These are phyloP conservation scores for Leistus spinibarbis DNA, from an alignment of 2,888 invertebrate genomes.

Conservation along the genomic window DNA sequence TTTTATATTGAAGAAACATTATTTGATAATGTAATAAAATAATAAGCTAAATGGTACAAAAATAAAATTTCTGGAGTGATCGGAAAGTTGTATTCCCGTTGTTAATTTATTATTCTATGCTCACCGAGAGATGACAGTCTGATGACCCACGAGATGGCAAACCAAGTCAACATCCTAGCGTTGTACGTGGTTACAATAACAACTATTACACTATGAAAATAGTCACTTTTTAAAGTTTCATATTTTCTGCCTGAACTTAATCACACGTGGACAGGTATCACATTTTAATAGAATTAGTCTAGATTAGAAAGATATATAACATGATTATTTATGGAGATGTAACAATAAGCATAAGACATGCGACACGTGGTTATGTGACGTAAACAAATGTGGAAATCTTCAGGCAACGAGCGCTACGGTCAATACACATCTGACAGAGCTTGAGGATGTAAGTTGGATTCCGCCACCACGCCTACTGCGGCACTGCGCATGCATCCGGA, in stretches of 20 bases:
- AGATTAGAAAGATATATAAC: background rate
- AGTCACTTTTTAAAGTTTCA: background rate
- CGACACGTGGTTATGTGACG: background rate
- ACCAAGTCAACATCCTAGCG: background rate
- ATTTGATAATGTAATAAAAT: too few relatives aligned
- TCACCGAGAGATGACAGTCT: background rate
- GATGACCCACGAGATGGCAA: background rate
- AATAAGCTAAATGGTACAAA: too few relatives aligned
- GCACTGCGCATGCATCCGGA: constrained; percentile 22
- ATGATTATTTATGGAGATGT: background rate
- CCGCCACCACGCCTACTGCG: constrained; percentile 33
- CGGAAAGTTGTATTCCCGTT: too few relatives aligned
- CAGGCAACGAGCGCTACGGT: constrained; percentile 9
- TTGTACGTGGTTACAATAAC: background rate
- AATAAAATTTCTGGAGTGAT: too few relatives aligned
- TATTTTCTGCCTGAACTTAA: background rate
- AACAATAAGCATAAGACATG: background rate
- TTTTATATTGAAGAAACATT: too few relatives aligned
- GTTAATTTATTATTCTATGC: too few relatives aligned
- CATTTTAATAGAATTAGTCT: background rate
- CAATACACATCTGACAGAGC: constrained; percentile 27
- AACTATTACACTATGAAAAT: background rate
- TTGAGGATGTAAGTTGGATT: background rate
- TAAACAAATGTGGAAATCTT: background rate
- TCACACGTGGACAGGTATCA: background rate